These are phyloP conservation scores for Macropus fuliginosus DNA, from an alignment of 2,797 vertebrate genomes.

Conservation along the genomic window DNA sequence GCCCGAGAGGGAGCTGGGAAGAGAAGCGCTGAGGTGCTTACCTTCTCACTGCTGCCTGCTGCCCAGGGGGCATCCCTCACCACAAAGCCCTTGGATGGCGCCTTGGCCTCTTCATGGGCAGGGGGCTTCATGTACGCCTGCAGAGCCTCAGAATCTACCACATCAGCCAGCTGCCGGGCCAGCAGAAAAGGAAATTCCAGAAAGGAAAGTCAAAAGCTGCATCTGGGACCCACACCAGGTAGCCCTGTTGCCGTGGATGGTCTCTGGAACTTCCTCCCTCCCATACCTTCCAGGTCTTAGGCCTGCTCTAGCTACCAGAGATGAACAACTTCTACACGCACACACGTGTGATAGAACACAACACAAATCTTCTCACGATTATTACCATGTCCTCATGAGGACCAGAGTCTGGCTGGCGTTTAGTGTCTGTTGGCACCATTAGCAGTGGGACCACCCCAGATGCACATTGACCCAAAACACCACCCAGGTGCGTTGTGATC, in stretches of 20 bases:
- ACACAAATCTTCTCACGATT: no score
- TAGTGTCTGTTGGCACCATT: no score
- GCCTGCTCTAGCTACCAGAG: no score
- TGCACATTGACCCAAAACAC: background rate
- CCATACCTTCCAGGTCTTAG: no score
- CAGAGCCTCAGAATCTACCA: slow-evolving; percentile 95
- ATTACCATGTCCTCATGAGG: no score
- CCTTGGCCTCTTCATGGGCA: slow-evolving; percentile 90
- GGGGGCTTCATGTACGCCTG: slow-evolving; percentile 95
- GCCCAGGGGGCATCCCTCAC: slow-evolving; percentile 98
- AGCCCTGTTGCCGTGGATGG: no score
- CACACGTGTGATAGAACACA: no score
- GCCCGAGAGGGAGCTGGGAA: no score
- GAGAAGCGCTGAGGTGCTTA: slow-evolving; percentile 72
- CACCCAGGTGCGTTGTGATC: fast-evolving
- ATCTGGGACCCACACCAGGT: background rate
- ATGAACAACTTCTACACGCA: no score
- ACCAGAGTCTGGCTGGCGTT: no score
- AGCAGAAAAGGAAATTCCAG: background rate
- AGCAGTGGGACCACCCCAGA: no score
- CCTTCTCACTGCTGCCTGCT: slow-evolving; percentile 91
- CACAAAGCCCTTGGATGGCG: slow-evolving; percentile 97
- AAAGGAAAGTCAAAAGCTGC: background rate
- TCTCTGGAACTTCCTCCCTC: no score
- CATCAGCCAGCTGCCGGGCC: slow-evolving; percentile 91